These are phyloP conservation scores for Andrena marginata DNA, from an alignment of 2,888 invertebrate species.

Conservation along the genomic window DNA sequence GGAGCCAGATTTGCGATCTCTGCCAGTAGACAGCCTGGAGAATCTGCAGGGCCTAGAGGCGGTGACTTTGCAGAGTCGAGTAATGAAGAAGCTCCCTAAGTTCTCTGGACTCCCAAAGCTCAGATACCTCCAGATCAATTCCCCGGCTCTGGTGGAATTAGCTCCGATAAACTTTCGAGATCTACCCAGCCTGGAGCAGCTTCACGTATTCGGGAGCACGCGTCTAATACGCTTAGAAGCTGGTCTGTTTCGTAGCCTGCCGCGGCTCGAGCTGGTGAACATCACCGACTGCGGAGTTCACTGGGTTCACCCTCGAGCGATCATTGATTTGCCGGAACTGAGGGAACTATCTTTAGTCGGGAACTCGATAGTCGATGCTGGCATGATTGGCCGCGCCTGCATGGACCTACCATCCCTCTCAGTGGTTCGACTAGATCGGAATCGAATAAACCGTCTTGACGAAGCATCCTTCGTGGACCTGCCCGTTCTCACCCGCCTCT, in stretches of 20 bases:
- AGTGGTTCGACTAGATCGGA: slow-evolving; percentile 90
- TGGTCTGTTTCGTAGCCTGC: slow-evolving; percentile 90
- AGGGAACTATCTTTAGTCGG: slow-evolving; percentile 90
- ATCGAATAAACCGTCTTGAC: slow-evolving; percentile 89
- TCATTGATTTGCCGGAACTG: slow-evolving; percentile 90
- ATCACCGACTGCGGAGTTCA: slow-evolving; percentile 91
- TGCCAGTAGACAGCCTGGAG: slow-evolving; percentile 92
- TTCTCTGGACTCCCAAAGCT: slow-evolving; percentile 90
- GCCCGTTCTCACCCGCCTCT: slow-evolving; percentile 89
- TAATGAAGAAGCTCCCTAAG: slow-evolving; percentile 91
- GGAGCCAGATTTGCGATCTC: slow-evolving; percentile 92
- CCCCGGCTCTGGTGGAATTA: slow-evolving; percentile 88
- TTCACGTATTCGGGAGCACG: slow-evolving; percentile 90
- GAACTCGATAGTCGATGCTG: slow-evolving; percentile 92
- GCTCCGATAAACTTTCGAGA: slow-evolving; percentile 90
- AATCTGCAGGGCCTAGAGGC: slow-evolving; percentile 92
- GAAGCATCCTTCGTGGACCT: slow-evolving; percentile 94
- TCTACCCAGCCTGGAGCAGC: slow-evolving; percentile 90
- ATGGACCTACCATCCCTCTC: slow-evolving; percentile 91
- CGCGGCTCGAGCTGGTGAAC: slow-evolving; percentile 90
- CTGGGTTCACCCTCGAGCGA: slow-evolving; percentile 92
- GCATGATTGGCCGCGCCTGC: slow-evolving; percentile 92
- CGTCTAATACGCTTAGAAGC: slow-evolving; percentile 90
- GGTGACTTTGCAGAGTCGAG: slow-evolving; percentile 92
- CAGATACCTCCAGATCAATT: slow-evolving; percentile 91